Evolutionary conservation across 1,140 invertebrate genomes (phyloP), one percentile per base, ranked within the genome.

Genomic region (Lucilia cuprina): DNA sequence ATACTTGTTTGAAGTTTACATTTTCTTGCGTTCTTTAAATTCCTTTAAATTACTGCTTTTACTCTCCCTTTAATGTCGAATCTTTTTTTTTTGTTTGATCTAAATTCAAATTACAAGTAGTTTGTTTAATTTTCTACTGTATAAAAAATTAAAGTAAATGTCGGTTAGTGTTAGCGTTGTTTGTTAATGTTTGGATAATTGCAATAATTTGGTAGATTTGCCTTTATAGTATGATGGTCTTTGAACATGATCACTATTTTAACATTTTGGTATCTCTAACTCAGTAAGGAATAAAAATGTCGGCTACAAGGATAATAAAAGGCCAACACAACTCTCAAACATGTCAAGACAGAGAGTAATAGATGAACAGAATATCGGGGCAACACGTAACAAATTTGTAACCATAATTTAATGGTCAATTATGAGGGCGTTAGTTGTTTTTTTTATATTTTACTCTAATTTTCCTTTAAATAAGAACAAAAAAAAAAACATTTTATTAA

Each of bases 361-460:
- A 25, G n/a, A 70, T 70, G 65, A 12, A 70, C 85, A 85, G 87
- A 88, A 88, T 88, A 88, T 85, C 75, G 84, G 70, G 77, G 83
- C 84, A 74, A 70, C 85, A 86, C 82, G 84, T 84, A 84, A 83
- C 83, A 82, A 82, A 87, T 84, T 70, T 87, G 50, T 86, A 85
- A 83, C 83, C 74, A 85, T 82, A 70, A 87, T 86, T 87, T 88
- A 87, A 87, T 85, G 87, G 88, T 87, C 87, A 87, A 86, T 87
- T 88, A 88, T 88, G 88, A 85, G 34, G 87, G 88, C 86, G 85
- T 85, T 86, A 86, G 83, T 25, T 12, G 25, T 50, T n/a, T 21
- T 70, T 70, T 9, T 21, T 25, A 25, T 21, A 25, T 21, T 21
- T 25, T 21, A 19, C 10, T 19, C 14, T 60, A 5, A 60, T 14